These are phyloP conservation scores for Auanema sp. DNA, from an alignment of 2,888 invertebrate genomes.

Conservation along the genomic window DNA sequence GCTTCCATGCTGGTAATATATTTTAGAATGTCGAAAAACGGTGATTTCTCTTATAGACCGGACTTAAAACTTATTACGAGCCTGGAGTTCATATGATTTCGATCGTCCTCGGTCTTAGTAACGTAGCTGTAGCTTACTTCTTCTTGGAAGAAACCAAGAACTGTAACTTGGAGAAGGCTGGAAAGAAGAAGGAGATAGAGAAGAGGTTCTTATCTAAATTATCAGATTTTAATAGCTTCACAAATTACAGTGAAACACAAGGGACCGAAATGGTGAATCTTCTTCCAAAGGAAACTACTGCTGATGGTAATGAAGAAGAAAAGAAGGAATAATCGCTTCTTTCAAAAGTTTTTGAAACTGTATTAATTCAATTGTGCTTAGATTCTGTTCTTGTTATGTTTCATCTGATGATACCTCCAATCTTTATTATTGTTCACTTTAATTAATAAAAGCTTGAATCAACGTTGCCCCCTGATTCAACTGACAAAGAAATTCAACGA, in stretches of 20 bases:
- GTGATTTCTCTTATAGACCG: slow-evolving; percentile 23
- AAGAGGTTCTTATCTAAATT: neutral
- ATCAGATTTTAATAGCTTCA: neutral
- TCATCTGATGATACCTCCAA: no score
- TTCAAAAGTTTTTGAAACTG: no score
- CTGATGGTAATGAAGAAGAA: no score
- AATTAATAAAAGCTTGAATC: no score
- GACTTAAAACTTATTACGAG: slow-evolving; percentile 41
- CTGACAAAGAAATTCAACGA: no score
- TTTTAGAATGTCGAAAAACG: neutral
- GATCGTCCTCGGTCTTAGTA: slow-evolving; percentile 30
- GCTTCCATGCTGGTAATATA: slow-evolving; percentile 38
- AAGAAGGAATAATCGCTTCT: no score
- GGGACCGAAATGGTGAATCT: slow-evolving; percentile 15
- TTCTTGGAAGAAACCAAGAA: slow-evolving; percentile 42
- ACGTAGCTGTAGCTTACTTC: slow-evolving; percentile 33
- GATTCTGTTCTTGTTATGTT: no score
- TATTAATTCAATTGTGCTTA: no score
- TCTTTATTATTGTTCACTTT: no score
- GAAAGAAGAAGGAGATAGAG: slow-evolving; percentile 11
- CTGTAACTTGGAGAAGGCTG: slow-evolving; percentile 42
- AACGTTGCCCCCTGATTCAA: no score
- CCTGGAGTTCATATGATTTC: slow-evolving; percentile 48
- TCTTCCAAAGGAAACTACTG: slow-evolving; percentile 1
- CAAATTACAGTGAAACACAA: slow-evolving; percentile 3